phyloP scores from a whole-genome alignment of 2,113 vertebrate genomes.

The Leptodactylus fuscus region DNA sequence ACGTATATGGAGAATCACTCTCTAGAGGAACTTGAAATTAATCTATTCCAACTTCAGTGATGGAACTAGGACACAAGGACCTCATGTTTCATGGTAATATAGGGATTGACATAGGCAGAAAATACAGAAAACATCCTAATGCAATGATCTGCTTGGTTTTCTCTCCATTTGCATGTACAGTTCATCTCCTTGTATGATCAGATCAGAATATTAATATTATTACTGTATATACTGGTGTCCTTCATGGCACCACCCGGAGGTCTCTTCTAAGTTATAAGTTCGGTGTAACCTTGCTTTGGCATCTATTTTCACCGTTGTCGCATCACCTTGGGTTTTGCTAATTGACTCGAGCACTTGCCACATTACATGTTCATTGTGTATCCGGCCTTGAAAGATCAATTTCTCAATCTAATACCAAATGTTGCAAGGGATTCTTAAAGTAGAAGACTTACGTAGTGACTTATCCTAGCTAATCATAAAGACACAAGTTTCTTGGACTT shows the following conservation, averaged over 20 bases:
- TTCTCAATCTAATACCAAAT: background rate
- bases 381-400: background rate
- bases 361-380: background rate
- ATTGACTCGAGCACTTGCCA: background rate
- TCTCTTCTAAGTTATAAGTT: background rate
- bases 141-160: background rate
- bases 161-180: no score
- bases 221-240: background rate
- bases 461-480: no score
- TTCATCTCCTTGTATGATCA: no score
- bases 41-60: background rate
- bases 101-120: background rate
- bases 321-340: background rate
- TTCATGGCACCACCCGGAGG: background rate
- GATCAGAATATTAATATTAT: background rate
- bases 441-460: no score
- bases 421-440: background rate
- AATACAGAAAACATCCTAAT: background rate
- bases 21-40: background rate
- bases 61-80: constrained; percentile 2
- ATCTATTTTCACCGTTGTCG: background rate
- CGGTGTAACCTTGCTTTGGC: background rate
- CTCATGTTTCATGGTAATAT: constrained; percentile 27
- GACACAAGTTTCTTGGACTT: no score
- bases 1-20: background rate